Evolutionary conservation across 2,113 vertebrate species (phyloP), one percentile per base, ranked within the genome.

Genomic region (Maccullochella peelii): DNA sequence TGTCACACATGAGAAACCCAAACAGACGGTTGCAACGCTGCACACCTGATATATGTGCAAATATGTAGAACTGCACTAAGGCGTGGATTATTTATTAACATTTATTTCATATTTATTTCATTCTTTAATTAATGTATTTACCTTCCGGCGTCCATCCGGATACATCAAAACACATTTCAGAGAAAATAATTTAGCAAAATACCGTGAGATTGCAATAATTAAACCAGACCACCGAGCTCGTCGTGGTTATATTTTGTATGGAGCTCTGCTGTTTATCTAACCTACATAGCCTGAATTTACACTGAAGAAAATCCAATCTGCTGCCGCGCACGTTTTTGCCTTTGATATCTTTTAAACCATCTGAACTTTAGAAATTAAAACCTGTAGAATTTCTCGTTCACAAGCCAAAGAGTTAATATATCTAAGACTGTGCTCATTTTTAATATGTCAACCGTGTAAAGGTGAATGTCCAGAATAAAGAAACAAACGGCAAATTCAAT

Each of bases 1-100:
- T 25, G 81, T 86, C 80, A 86, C 88, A 86, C 83, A 62, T 77
- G 83, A 87, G 44, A 25, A 77, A 54, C 25, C n/a, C 40, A 50
- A 27, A 33, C 25, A 54, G 82, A 57, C 68, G 49, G 81, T 79
- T 74, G 54, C 40, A 36, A 52, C 20, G 20, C 8, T 20, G 33
- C 21, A 27, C 70, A 84, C 70, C 61, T 79, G 82, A 88, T 20
- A 4, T 9, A 55, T 11, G 11, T 15, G 36, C 50, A 62, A n/a
- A 42, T 23, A 67, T 8, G 12, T 16, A 27, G 0, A 58, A 40
- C 54, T 47, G 57, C 42, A 30, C 44, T 58, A 73, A 62, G 9
- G 55, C 47, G 2, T 12, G 18, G 6, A 21, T 42, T 15, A 62
- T 11, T 50, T 20, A 4, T 30, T 49, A 3, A 33, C 3, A 42